Evolutionary conservation across 2,888 invertebrate species (phyloP).

Genomic region (Petrophora chlorosata): DNA sequence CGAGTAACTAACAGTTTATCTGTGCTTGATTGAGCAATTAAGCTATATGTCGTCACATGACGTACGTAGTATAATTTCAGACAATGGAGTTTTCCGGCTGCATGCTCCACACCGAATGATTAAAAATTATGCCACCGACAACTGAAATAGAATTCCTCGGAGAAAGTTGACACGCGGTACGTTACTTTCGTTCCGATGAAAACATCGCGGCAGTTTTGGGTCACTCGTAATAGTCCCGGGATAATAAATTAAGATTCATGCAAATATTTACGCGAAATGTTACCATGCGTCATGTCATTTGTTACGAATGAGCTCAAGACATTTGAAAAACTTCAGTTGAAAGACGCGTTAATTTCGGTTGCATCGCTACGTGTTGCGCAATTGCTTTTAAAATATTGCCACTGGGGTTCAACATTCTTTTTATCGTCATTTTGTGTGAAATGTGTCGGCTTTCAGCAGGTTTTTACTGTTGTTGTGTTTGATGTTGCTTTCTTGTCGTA

Average conservation of each 20-base stretch:
- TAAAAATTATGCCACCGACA: constrained; percentile 56
- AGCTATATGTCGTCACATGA: constrained; percentile 30
- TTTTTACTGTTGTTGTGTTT: no score
- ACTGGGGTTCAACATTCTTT: constrained; percentile 18
- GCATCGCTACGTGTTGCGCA: constrained; percentile 31
- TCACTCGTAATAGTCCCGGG: constrained; percentile 66
- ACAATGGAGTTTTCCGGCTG: constrained; percentile 61
- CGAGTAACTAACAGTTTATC: background rate
- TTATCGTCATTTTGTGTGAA: constrained; percentile 4
- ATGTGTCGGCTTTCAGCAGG: background rate
- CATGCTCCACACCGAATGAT: constrained; percentile 43
- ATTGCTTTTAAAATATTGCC: constrained; percentile 33
- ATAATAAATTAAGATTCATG: constrained; percentile 54
- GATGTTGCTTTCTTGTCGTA: no score
- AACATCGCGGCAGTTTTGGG: constrained; percentile 73
- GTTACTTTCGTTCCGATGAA: constrained; percentile 60
- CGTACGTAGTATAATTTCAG: constrained; percentile 31
- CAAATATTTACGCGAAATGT: constrained; percentile 49
- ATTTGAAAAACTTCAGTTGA: constrained; percentile 44
- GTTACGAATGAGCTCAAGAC: constrained; percentile 39
- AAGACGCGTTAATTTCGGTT: constrained; percentile 44
- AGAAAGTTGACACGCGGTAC: constrained; percentile 71
- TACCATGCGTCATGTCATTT: constrained; percentile 39
- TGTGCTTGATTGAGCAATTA: constrained; percentile 14
- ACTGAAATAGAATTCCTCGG: constrained; percentile 67